phyloP scores from a whole-genome alignment of 2,888 invertebrate species.

The Dione juno region DNA sequence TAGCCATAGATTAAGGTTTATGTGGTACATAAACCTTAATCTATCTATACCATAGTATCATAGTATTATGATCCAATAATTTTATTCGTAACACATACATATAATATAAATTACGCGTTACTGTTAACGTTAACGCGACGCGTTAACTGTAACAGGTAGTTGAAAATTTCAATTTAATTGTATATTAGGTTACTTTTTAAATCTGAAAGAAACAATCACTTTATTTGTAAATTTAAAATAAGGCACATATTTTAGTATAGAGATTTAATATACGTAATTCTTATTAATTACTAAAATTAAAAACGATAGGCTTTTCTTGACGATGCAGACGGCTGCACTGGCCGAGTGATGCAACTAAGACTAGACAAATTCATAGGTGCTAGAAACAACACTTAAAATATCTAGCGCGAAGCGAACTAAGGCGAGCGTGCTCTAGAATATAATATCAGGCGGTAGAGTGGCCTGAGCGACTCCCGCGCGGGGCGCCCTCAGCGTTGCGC shows the following conservation, averaged over 20 bases:
- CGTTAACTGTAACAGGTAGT: conserved; percentile 1
- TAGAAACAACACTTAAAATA: conserved; percentile 81
- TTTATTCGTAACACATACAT: not conserved
- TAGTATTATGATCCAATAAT: conserved; percentile 31
- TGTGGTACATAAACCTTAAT: too few species aligned
- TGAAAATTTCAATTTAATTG: not conserved
- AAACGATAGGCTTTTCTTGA: conserved; percentile 53
- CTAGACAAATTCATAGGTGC: conserved; percentile 80
- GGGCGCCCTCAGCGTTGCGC: conserved; percentile 58
- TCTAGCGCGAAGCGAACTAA: conserved; percentile 80
- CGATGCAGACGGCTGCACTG: conserved; percentile 76
- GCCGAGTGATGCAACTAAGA: conserved; percentile 74
- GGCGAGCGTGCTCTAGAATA: conserved; percentile 82
- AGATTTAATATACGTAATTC: not conserved
- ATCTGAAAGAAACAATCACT: not conserved
- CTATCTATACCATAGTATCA: too few species aligned
- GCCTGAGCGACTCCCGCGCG: conserved; percentile 63
- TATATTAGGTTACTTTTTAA: not conserved
- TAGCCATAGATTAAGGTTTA: conserved; percentile 43
- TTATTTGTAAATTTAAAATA: not conserved
- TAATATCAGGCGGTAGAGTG: conserved; percentile 80
- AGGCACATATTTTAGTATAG: not conserved
- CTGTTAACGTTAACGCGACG: not conserved
- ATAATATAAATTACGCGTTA: not conserved
- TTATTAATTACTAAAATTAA: conserved; percentile 26